Conservation (phyloP, 2,113 vertebrate species). For the Cisticola juncidis region DNA sequence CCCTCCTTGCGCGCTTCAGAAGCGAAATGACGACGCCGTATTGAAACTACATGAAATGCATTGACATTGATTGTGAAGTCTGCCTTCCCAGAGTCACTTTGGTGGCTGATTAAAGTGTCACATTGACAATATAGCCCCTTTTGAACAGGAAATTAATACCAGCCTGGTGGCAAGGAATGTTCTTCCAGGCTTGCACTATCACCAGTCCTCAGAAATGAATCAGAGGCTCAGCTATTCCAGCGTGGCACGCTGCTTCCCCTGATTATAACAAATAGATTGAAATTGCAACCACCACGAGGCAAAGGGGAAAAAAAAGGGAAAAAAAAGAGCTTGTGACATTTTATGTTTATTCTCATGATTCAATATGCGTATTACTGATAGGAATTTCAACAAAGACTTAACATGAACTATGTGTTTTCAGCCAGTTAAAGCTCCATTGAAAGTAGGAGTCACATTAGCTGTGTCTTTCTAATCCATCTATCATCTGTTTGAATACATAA, state of each 20-base stretch:
- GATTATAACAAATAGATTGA: conserved; percentile 50
- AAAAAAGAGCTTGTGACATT: neutral
- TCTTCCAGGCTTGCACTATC: conserved; percentile 42
- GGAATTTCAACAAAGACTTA: conserved; percentile 50
- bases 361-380: conserved; percentile 49
- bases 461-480: conserved; percentile 45
- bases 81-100: conserved; percentile 67
- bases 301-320: neutral
- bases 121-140: conserved; percentile 74
- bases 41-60: conserved; percentile 69
- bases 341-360: conserved; percentile 26
- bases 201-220: conserved; percentile 41
- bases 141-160: conserved; percentile 81
- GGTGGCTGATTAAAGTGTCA: conserved; percentile 79
- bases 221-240: neutral
- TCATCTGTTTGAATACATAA: conserved; percentile 18
- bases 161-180: conserved; percentile 65
- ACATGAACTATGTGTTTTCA: conserved; percentile 29
- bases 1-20: conserved; percentile 69
- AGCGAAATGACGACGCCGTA: conserved; percentile 69
- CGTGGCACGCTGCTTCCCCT: neutral
- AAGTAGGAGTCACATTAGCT: conserved; percentile 31
- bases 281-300: neutral
- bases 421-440: conserved; percentile 25
- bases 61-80: conserved; percentile 77